phyloP scores from a whole-genome alignment of 2,113 vertebrate species.

The Shinisaurus crocodilurus region DNA sequence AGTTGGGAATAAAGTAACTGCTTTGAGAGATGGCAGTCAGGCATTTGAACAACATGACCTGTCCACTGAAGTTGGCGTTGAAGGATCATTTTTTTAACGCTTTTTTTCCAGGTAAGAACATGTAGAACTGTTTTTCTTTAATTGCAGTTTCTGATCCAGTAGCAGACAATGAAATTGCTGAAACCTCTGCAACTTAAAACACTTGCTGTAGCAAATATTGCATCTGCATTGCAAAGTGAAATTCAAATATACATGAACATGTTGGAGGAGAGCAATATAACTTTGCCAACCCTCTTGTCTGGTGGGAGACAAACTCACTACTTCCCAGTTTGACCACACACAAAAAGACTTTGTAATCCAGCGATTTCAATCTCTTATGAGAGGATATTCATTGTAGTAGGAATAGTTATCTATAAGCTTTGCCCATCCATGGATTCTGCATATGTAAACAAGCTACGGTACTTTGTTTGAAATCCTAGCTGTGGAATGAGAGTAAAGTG shows the following conservation, averaged over 20 bases:
- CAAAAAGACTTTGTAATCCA: neutral
- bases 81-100: too few relatives aligned
- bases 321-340: neutral
- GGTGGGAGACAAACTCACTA: neutral
- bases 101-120: neutral
- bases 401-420: neutral
- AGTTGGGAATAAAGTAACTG: too few relatives aligned
- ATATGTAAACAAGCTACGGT: neutral
- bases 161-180: neutral
- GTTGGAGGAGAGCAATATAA: neutral
- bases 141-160: neutral
- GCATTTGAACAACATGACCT: too few relatives aligned
- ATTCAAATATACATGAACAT: neutral
- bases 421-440: neutral
- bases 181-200: neutral
- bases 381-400: neutral
- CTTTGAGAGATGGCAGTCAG: too few relatives aligned
- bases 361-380: neutral
- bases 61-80: too few relatives aligned
- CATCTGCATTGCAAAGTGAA: neutral
- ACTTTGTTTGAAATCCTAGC: slow-evolving; percentile 4
- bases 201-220: neutral
- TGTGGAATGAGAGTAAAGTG: neutral
- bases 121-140: neutral
- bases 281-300: neutral